Conservation (phyloP, 2,888 invertebrate genomes). For the Drosophila quinaria region DNA sequence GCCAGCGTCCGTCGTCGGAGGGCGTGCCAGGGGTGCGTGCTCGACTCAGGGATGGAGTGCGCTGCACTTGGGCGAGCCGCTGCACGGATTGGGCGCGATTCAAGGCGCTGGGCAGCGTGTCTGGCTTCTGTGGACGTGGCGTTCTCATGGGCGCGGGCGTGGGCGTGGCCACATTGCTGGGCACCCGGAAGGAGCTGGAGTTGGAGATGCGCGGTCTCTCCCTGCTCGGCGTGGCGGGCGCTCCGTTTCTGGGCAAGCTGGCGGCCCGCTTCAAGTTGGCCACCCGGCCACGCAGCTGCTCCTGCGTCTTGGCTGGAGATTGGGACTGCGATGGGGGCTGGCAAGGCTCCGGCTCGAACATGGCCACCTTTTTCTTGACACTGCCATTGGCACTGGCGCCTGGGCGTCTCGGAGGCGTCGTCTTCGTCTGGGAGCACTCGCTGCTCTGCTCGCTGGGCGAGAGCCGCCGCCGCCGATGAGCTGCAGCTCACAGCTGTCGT, state of each 20-base stretch:
- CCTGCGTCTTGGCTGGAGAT: conserved; percentile 43
- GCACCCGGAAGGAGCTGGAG: conserved; percentile 86
- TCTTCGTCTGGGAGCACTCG: conserved; percentile 88
- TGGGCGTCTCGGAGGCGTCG: conserved; percentile 51
- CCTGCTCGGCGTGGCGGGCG: conserved; percentile 71
- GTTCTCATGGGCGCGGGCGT: conserved; percentile 57
- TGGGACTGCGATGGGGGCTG: background rate
- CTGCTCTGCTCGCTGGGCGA: conserved; percentile 90
- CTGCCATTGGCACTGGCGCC: conserved; percentile 69
- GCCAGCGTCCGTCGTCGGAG: conserved; percentile 91
- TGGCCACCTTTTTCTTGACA: conserved; percentile 88
- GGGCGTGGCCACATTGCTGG: conserved; percentile 59
- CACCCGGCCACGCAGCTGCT: conserved; percentile 84
- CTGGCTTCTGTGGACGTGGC: conserved; percentile 84
- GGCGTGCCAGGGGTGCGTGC: conserved; percentile 89
- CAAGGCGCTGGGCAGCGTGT: conserved; percentile 87
- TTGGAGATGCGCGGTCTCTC: conserved; percentile 48
- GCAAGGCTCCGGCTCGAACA: conserved; percentile 86
- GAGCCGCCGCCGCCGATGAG: conserved; percentile 27
- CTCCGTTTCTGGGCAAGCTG: conserved; percentile 82
- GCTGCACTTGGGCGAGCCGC: conserved; percentile 77
- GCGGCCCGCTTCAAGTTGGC: conserved; percentile 87
- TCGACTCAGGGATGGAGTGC: conserved; percentile 87
- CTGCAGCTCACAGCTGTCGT: conserved; percentile 80
- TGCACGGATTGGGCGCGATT: conserved; percentile 83